Conservation (phyloP, 2,113 vertebrate species). For the Syngnathus scovelli region DNA sequence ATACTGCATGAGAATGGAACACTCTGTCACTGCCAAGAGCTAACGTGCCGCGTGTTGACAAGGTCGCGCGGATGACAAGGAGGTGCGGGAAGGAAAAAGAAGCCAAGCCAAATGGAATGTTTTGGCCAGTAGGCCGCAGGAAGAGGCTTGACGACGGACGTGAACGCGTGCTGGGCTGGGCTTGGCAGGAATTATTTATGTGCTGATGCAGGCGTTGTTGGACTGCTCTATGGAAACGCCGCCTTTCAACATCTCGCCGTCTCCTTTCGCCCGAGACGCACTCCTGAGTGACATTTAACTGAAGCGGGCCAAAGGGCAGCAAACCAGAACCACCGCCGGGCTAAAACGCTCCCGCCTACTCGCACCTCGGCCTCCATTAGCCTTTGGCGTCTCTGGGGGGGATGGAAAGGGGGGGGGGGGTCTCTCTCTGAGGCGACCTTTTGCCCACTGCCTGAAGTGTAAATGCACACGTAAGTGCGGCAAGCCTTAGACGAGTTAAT, state of each 20-base stretch:
- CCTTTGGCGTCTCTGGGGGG: conserved; percentile 20
- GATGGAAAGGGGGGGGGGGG: neutral
- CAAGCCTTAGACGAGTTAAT: neutral
- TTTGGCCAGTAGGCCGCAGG: neutral
- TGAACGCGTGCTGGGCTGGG: conserved; percentile 21
- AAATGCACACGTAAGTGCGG: conserved; percentile 30
- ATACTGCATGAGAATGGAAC: conserved; percentile 46
- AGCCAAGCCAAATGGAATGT: neutral
- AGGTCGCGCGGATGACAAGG: conserved; percentile 31
- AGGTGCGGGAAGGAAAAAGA: conserved; percentile 10
- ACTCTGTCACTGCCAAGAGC: conserved; percentile 49
- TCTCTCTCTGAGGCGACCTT: conserved; percentile 21
- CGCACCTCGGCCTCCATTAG: conserved; percentile 44
- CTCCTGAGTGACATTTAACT: conserved; percentile 61
- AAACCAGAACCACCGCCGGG: conserved; percentile 42
- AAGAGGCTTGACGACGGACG: neutral
- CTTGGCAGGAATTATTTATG: conserved; percentile 58
- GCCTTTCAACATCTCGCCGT: conserved; percentile 45
- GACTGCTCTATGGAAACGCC: conserved; percentile 53
- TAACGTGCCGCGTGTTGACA: conserved; percentile 31
- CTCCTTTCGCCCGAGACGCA: conserved; percentile 17
- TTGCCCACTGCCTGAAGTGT: conserved; percentile 22
- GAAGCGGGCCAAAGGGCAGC: conserved; percentile 21
- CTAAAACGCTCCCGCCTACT: conserved; percentile 28
- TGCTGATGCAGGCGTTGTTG: conserved; percentile 60